These are phyloP conservation scores for Rattus norvegicus DNA, from an alignment of 2,113 vertebrate species.

Conservation along the genomic window GRCr8 NC_086024.1:13634501-13635000, in stretches of 20 bases:
- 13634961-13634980: background rate
- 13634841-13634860: background rate
- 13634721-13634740: background rate
- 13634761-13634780: background rate
- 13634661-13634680: background rate
- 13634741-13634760: background rate
- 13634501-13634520: conserved; percentile 70
- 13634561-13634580: conserved; percentile 77
- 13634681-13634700: background rate
- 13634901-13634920: background rate
- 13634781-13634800: no score
- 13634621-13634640: conserved; percentile 35
- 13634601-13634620: background rate
- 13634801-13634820: background rate
- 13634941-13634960: background rate
- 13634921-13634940: background rate
- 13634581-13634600: background rate
- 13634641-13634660: background rate
- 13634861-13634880: background rate
- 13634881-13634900: background rate
- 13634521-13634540: conserved; percentile 29
- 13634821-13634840: background rate
- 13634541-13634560: conserved; percentile 12
- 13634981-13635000: background rate
- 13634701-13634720: background rate